Evolutionary conservation across 2,888 invertebrate genomes (phyloP).

Genomic region (Pocota personata): DNA sequence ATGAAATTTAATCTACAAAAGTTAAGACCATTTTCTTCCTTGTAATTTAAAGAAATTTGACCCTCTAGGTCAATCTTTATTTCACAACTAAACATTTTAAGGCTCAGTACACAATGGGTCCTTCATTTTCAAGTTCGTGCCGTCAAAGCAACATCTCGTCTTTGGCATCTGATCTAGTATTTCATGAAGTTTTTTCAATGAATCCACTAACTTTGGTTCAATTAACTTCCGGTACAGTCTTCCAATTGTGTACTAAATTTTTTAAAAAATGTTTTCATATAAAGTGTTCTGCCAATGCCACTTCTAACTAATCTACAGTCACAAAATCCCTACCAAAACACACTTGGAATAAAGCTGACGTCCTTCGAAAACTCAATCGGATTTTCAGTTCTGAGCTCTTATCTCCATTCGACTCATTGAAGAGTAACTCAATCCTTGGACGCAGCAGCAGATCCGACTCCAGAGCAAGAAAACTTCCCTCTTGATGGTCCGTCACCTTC

Average conservation of each 20-base stretch:
- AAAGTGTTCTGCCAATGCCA: not conserved
- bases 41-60: too few species aligned
- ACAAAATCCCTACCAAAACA: constrained; percentile 41
- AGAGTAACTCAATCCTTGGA: constrained; percentile 64
- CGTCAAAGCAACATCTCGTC: not conserved
- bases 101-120: not conserved
- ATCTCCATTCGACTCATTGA: constrained; percentile 10
- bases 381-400: constrained; percentile 49
- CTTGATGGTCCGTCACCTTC: constrained; percentile 57
- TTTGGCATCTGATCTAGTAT: constrained; percentile 36
- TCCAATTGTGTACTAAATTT: constrained; percentile 58
- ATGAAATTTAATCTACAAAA: too few species aligned
- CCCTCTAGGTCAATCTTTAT: not conserved
- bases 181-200: constrained; percentile 16
- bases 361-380: constrained; percentile 65
- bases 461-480: constrained; percentile 54
- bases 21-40: too few species aligned
- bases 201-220: constrained; percentile 46
- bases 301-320: not conserved
- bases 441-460: constrained; percentile 67
- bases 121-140: not conserved
- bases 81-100: not conserved
- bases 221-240: constrained; percentile 41
- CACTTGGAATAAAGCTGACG: constrained; percentile 72
- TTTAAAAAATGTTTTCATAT: not conserved